Base-by-base conservation (phyloP, 2,113 vertebrate species). In the Neogale vison region DNA sequence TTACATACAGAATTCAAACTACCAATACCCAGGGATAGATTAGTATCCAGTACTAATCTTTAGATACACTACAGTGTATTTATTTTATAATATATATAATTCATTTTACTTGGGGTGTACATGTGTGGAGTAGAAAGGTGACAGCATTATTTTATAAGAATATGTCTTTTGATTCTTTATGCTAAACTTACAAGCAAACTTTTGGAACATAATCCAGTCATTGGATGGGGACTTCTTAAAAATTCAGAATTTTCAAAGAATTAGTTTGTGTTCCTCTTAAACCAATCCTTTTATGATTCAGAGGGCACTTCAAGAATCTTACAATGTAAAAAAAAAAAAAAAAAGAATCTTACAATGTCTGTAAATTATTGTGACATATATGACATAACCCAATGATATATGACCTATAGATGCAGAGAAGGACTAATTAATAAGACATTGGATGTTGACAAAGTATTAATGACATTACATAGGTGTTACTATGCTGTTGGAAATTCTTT, bases 301-400 rank as follows among this genome's bases (percentile, higher is more conserved):
- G 65, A 90, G 94, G 15, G 21, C 29, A 80, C 72, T 74, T 97
- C 50, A 95, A 83, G 52, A 97, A 74, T 81, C 76, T 82, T 88
- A 39, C 13, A 86, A 34, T 55, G 50, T 92, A 55, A 50, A 52
- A 52, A 52, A 52, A 52, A 52, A 50, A 50, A 52, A 55, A 52
- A 55, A 55, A 95, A 83, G 52, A 97, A 74, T 77, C 71, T 82
- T 18, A 39, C 17, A 86, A 36, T 50, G 36, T 91, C 42, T 91
- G 55, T 86, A 85, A 59, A 61, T 76, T 88, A 82, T 59, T 95
- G 76, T 50, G 83, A 96, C 31, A 82, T 34, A 80, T 9, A 11
- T 76, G 67, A 86, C 63, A 90, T 5, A 89, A 63, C 45, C 59
- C 57, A 42, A 9, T 85, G 79, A 91, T 74, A 31, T 80, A 80